Evolutionary conservation across 2,888 invertebrate genomes (phyloP), one percentile per base, ranked within the genome.

Genomic region (Mesodorylaimus sp.): DNA sequence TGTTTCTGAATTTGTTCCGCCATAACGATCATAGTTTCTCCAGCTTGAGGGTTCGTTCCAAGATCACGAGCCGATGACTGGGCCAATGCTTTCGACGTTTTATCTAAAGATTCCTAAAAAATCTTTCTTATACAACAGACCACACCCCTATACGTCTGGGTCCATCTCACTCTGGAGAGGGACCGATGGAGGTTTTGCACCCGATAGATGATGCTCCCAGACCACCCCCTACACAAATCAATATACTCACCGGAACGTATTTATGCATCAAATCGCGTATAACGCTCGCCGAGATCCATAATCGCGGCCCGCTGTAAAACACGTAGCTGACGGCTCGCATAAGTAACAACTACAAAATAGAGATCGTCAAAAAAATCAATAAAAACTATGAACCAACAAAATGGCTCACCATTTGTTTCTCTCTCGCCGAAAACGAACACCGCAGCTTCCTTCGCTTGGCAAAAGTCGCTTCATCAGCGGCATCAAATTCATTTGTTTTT

Each of bases 231-330:
- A 32, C 32, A 42, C 7, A 23, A 42, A 21, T 13, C 7, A 13
- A 13, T 13, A 7, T 42, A 13, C 37, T 46, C 32, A 50, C 58
- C 2, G 61, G 60, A 13, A 59, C 56, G 37, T 57, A 54, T 50
- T 60, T 55, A 52, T 65, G 63, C 42, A 67, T 51, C 29, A 64
- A 46, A 55, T 67, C 65, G 16, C 67, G 55, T 2, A 67, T 57
- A 29, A 57, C 51, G 21, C 55, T 53, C 32, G 32, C 10, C 7
- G 7, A 10, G 16, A 32, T 16, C 32, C 32, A 32, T 16, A 32
- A 10, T 16, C 16, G 7, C 16, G 7, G 32, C 7, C 16, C 16
- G 32, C 10, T 7, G 32, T 16, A 32, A 10, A 32, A 10, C 7
- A 32, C 32, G 10, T 10, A 32, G 7, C 10, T 10, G 16, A 32